These are phyloP conservation scores for Hedya salicella DNA, from an alignment of 2,888 invertebrate species.

Conservation along the genomic window DNA sequence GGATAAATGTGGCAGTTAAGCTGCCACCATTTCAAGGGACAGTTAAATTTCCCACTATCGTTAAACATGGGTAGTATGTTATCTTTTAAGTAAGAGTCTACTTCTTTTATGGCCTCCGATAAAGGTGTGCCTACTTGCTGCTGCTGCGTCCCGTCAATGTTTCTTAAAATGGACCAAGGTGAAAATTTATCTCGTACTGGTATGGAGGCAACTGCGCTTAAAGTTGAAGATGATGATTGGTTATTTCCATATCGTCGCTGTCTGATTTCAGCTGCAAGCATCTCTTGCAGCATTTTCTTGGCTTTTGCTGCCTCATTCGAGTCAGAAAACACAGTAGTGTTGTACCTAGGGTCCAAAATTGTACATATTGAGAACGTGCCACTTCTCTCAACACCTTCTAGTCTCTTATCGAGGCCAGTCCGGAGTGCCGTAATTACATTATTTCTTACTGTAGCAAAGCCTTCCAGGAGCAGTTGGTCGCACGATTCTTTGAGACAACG, in stretches of 20 bases:
- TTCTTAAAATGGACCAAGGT: slow-evolving; percentile 45
- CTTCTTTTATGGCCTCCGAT: slow-evolving; percentile 46
- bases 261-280: slow-evolving; percentile 23
- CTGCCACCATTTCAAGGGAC: slow-evolving; percentile 49
- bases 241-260: not conserved
- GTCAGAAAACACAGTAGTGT: too few species aligned
- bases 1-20: slow-evolving; percentile 43
- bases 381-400: slow-evolving; percentile 44
- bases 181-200: slow-evolving; percentile 44
- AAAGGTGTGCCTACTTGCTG: slow-evolving; percentile 43
- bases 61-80: slow-evolving; percentile 42
- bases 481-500: not conserved
- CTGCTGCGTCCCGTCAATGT: slow-evolving; percentile 39
- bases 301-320: slow-evolving; percentile 41
- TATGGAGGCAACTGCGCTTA: not conserved
- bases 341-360: too few species aligned
- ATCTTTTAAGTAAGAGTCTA: slow-evolving; percentile 47
- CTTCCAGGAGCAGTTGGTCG: slow-evolving; percentile 35
- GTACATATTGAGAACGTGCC: slow-evolving; percentile 43
- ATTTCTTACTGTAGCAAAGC: slow-evolving; percentile 15
- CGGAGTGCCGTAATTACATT: slow-evolving; percentile 24
- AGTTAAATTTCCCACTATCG: slow-evolving; percentile 40
- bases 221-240: too few species aligned
- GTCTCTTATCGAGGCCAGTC: slow-evolving; percentile 35
- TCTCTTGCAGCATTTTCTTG: slow-evolving; percentile 40